Evolutionary conservation across 2,113 vertebrate species (phyloP).

Genomic region (Vidua macroura): DNA sequence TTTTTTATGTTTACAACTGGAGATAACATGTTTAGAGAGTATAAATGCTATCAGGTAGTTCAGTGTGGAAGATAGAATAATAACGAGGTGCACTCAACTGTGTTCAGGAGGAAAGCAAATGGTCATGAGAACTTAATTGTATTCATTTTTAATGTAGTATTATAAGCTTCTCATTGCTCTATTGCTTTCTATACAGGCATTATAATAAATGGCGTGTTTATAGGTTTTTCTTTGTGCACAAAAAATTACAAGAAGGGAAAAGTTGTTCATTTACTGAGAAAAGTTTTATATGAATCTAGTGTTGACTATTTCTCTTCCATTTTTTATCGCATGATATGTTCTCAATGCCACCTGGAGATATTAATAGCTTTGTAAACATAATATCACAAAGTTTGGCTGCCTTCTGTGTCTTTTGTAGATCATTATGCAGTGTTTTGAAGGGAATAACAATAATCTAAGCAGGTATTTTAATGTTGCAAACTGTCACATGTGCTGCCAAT

Average conservation of each 20-base stretch:
- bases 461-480: background rate
- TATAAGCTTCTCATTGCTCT: background rate
- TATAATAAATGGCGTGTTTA: background rate
- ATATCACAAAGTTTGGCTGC: background rate
- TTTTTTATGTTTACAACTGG: background rate
- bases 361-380: constrained; percentile 1
- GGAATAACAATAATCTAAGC: background rate
- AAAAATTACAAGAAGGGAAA: background rate
- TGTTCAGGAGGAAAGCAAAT: background rate
- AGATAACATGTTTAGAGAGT: background rate
- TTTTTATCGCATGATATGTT: background rate
- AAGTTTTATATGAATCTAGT: constrained; percentile 9
- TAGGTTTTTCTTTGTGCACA: background rate
- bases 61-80: background rate
- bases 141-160: constrained; percentile 11
- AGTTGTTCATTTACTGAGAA: background rate
- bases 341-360: constrained; percentile 5
- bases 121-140: background rate
- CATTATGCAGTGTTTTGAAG: background rate
- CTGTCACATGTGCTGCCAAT: background rate
- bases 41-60: background rate
- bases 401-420: background rate
- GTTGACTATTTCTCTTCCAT: background rate
- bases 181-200: background rate
- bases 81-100: background rate